Evolutionary conservation across 2,888 invertebrate species (phyloP).

Genomic region (Volucella inanis): DNA sequence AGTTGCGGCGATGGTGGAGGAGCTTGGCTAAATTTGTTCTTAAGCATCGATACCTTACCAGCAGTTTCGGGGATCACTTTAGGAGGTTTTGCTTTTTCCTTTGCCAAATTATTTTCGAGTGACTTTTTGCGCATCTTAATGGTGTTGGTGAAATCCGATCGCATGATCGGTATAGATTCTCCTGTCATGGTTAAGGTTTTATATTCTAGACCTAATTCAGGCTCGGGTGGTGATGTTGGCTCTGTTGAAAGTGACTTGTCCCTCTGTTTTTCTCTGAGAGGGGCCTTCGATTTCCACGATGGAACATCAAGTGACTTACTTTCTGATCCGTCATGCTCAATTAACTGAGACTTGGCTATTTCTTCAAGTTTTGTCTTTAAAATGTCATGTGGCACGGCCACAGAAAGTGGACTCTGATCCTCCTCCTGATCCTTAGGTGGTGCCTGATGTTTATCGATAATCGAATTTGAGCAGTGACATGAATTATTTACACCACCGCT

Average conservation of each 20-base stretch:
- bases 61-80: slow-evolving; percentile 78
- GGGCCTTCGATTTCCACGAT: slow-evolving; percentile 4
- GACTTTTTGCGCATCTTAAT: slow-evolving; percentile 83
- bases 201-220: slow-evolving; percentile 36
- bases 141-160: slow-evolving; percentile 83
- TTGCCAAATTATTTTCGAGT: slow-evolving; percentile 80
- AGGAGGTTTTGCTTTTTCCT: slow-evolving; percentile 80
- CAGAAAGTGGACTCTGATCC: slow-evolving; percentile 76
- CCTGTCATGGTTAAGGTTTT: slow-evolving; percentile 54
- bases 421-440: slow-evolving; percentile 58
- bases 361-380: slow-evolving; percentile 81
- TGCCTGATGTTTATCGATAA: slow-evolving; percentile 24
- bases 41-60: slow-evolving; percentile 82
- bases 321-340: slow-evolving; percentile 54
- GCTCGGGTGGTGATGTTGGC: slow-evolving; percentile 31
- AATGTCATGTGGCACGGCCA: slow-evolving; percentile 78
- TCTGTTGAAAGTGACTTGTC: slow-evolving; percentile 21
- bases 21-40: slow-evolving; percentile 79
- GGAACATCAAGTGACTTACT: slow-evolving; percentile 1
- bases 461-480: slow-evolving; percentile 73
- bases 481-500: slow-evolving; percentile 76
- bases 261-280: neutral
- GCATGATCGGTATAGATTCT: slow-evolving; percentile 80
- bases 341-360: slow-evolving; percentile 78
- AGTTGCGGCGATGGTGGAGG: slow-evolving; percentile 2